Conservation (phyloP, 2,888 invertebrate species). For the Cantharis flavilabris region DNA sequence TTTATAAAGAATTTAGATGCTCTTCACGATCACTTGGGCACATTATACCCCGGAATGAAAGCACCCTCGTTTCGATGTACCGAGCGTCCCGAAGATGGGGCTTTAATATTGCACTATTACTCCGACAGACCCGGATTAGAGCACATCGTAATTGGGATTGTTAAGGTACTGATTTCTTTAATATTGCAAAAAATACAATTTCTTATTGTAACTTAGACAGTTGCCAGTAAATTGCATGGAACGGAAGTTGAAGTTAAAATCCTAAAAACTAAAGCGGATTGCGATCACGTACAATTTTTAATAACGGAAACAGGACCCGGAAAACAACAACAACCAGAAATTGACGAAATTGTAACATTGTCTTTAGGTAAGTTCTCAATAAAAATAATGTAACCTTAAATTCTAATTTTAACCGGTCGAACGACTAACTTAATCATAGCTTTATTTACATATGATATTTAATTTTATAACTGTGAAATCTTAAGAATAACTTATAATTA, state of each 20-base stretch:
- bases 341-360: constrained; percentile 72
- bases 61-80: constrained; percentile 96
- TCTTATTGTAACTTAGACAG: constrained; percentile 66
- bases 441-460: not conserved
- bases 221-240: constrained; percentile 89
- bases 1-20: constrained; percentile 86
- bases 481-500: not conserved
- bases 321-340: constrained; percentile 68
- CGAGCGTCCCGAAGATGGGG: constrained; percentile 86
- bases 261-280: constrained; percentile 83
- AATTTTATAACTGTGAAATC: not conserved
- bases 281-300: constrained; percentile 90
- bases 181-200: not conserved
- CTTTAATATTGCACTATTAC: constrained; percentile 91
- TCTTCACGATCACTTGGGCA: constrained; percentile 91
- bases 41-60: constrained; percentile 92
- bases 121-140: constrained; percentile 93
- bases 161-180: constrained; percentile 69
- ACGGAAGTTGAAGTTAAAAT: constrained; percentile 93
- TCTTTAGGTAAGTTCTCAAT: constrained; percentile 63
- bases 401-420: not conserved
- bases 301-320: constrained; percentile 81
- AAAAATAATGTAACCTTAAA: not conserved
- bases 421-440: not conserved
- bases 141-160: constrained; percentile 95